Evolutionary conservation across 2,113 vertebrate genomes (phyloP).

Genomic region (Pseudorectes ferrugineus): DNA sequence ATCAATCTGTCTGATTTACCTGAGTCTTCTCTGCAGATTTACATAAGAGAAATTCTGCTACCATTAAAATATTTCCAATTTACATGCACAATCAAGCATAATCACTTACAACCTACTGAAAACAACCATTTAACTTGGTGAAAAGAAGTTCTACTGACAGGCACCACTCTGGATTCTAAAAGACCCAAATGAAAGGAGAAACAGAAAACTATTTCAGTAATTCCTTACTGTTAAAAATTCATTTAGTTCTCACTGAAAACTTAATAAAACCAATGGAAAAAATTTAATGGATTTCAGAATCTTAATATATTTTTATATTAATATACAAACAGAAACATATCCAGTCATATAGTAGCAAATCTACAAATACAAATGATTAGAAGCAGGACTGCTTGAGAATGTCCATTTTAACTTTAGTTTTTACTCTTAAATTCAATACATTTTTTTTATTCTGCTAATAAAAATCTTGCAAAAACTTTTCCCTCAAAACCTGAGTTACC

Average conservation of each 20-base stretch:
- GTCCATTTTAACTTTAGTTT: background rate
- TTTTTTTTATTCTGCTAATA: background rate
- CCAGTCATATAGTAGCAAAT: background rate
- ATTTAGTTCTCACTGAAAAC: background rate
- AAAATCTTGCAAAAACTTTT: background rate
- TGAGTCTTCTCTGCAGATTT: background rate
- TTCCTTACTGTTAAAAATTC: background rate
- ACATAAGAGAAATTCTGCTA: background rate
- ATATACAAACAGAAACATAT: background rate
- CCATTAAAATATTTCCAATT: background rate
- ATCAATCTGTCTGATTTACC: background rate
- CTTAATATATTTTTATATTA: background rate
- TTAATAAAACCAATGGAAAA: background rate
- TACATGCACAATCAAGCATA: background rate
- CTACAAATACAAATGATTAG: background rate
- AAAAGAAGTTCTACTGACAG: background rate
- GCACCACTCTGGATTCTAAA: background rate
- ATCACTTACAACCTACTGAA: background rate
- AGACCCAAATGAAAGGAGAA: background rate
- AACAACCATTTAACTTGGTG: background rate
- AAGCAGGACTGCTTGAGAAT: background rate
- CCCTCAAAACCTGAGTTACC: background rate
- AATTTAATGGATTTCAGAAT: background rate
- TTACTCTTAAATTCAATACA: background rate
- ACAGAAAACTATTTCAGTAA: background rate